Percentiles rank a stretch among this genome's conserved stretches.
Evolutionary conservation across 2,888 invertebrate genomes (phyloP).

Genomic region (Diarsia mendica): DNA sequence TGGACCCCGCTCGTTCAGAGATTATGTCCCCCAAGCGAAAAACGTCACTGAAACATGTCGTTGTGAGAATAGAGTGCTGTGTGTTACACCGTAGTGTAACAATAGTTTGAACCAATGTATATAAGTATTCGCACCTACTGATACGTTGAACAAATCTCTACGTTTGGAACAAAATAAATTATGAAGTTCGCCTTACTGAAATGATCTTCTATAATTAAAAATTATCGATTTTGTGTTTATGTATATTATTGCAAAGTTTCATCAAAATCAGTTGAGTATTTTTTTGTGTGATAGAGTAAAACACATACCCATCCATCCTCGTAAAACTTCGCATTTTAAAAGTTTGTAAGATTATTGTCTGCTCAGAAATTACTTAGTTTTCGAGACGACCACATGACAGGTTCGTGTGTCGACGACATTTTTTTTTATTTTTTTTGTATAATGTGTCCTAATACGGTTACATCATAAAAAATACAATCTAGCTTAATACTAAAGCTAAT

Average conservation of each 20-base stretch:
- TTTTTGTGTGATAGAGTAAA: neutral
- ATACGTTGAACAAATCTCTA: too few species aligned
- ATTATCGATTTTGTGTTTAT: neutral
- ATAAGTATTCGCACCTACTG: neutral
- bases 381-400: too few species aligned
- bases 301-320: neutral
- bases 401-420: too few species aligned
- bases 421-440: too few species aligned
- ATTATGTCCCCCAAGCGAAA: constrained; percentile 69
- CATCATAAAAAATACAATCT: too few species aligned
- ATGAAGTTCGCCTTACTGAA: neutral
- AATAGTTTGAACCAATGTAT: neutral
- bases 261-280: neutral
- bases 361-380: too few species aligned
- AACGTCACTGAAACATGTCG: constrained; percentile 64
- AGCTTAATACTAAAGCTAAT: too few species aligned
- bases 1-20: constrained; percentile 64
- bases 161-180: neutral
- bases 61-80: constrained; percentile 39
- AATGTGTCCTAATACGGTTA: too few species aligned
- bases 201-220: neutral
- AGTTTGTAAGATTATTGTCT: neutral
- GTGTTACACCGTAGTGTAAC: constrained; percentile 39
- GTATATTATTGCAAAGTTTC: neutral
- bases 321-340: neutral